These are phyloP conservation scores for Synanthedon tipuliformis DNA, from an alignment of 2,888 invertebrate species.

Conservation along the genomic window DNA sequence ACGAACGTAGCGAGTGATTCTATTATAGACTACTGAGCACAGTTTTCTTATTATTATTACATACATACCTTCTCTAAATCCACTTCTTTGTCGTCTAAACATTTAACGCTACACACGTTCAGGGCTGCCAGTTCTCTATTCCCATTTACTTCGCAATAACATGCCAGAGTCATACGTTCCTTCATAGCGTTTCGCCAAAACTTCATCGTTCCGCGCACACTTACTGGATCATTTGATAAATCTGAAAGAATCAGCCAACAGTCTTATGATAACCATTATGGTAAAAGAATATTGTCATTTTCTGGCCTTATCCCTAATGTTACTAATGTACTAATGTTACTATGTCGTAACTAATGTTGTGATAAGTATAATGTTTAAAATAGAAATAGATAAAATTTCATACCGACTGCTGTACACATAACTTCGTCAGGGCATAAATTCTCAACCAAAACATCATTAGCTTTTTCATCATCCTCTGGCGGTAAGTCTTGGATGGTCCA, in stretches of 20 bases:
- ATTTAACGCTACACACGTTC: conserved; percentile 31
- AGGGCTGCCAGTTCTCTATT: conserved; percentile 29
- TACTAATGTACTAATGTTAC: too few species aligned
- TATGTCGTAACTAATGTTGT: too few species aligned
- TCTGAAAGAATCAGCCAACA: conserved; percentile 14
- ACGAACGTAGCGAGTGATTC: too few species aligned
- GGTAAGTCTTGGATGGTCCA: conserved; percentile 8
- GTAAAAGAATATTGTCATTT: too few species aligned
- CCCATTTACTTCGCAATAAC: conserved; percentile 32
- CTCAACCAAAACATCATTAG: conserved; percentile 4
- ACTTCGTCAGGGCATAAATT: conserved; percentile 7
- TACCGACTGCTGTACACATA: conserved; percentile 5
- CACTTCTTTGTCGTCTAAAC: conserved; percentile 10
- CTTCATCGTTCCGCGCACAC: conserved; percentile 19
- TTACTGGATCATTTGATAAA: conserved; percentile 22
- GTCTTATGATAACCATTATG: too few species aligned
- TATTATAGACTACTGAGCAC: too few species aligned
- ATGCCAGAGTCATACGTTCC: conserved; percentile 36
- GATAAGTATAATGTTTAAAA: too few species aligned
- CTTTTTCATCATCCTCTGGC: conserved; percentile 8
- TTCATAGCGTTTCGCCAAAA: conserved; percentile 29
- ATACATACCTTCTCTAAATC: background rate
- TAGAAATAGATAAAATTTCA: background rate
- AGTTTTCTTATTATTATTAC: too few species aligned
- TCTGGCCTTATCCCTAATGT: too few species aligned